phyloP scores from a whole-genome alignment of 2,113 vertebrate genomes.

The Laticauda laticaudata region DNA sequence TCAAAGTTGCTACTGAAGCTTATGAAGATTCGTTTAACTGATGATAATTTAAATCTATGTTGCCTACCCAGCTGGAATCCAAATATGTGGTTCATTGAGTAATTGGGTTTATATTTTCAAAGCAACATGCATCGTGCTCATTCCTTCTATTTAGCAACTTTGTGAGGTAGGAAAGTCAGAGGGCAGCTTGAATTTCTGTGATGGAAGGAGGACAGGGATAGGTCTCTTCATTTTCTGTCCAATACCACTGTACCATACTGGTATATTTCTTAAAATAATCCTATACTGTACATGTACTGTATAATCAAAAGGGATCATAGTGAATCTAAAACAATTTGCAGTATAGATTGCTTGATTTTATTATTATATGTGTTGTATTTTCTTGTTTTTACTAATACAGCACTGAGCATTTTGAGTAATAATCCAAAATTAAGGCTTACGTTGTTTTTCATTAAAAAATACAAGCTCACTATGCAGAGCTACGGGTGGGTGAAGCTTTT shows the following conservation, averaged over 20 bases:
- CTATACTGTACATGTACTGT: background rate
- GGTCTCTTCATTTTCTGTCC: background rate
- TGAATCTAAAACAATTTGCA: background rate
- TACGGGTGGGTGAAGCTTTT: slow-evolving; percentile 14
- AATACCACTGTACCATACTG: background rate
- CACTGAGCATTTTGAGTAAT: slow-evolving; percentile 22
- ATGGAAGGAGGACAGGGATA: background rate
- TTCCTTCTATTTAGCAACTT: background rate
- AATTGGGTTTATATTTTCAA: background rate
- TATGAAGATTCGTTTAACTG: background rate
- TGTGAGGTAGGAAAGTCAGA: background rate
- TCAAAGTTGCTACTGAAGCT: background rate
- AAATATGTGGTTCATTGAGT: background rate
- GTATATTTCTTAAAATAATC: background rate
- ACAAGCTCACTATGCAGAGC: slow-evolving; percentile 10
- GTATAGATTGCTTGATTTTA: background rate
- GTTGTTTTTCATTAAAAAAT: slow-evolving; percentile 36
- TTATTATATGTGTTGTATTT: background rate
- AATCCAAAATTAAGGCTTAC: background rate
- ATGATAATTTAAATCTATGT: background rate
- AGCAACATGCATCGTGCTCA: background rate
- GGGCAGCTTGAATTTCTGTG: background rate
- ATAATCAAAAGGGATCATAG: background rate
- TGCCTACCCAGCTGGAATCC: background rate
- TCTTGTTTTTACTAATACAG: background rate